phyloP scores from a whole-genome alignment of 2,113 vertebrate species.

The Procavia capensis region DNA sequence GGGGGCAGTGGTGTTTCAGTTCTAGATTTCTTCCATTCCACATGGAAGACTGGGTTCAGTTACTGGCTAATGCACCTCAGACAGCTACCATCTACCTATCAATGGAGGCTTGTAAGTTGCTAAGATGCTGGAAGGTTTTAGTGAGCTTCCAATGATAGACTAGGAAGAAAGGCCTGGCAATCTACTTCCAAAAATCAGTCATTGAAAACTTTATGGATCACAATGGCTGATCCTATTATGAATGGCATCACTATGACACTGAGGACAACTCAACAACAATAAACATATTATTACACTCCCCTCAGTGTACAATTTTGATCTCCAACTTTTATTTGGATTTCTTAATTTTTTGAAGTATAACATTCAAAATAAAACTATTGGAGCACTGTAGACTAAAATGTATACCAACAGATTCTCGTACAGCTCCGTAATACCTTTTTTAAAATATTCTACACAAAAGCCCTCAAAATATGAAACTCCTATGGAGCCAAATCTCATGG shows the following conservation, averaged over 20 bases:
- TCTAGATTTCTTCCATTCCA: background rate
- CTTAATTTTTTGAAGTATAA: constrained; percentile 26
- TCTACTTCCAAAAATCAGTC: background rate
- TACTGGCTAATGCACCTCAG: background rate
- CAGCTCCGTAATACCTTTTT: background rate
- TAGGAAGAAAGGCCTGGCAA: background rate
- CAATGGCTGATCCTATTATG: background rate
- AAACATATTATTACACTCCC: background rate
- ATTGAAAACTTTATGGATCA: background rate
- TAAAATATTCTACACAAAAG: background rate
- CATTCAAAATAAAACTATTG: background rate
- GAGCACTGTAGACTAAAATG: background rate
- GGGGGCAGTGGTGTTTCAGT: background rate
- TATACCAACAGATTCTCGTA: background rate
- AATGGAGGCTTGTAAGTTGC: background rate
- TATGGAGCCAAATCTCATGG: background rate
- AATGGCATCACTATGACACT: background rate
- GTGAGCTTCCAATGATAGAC: background rate
- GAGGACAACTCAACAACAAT: background rate
- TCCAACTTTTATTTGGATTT: background rate
- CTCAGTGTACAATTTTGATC: background rate
- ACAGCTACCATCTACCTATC: background rate
- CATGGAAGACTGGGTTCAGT: background rate
- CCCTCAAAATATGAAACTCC: background rate
- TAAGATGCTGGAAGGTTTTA: background rate